Evolutionary conservation across 2,888 invertebrate species (phyloP), one percentile per base, ranked within the genome.

Genomic region (Microctonus hyperodae): DNA sequence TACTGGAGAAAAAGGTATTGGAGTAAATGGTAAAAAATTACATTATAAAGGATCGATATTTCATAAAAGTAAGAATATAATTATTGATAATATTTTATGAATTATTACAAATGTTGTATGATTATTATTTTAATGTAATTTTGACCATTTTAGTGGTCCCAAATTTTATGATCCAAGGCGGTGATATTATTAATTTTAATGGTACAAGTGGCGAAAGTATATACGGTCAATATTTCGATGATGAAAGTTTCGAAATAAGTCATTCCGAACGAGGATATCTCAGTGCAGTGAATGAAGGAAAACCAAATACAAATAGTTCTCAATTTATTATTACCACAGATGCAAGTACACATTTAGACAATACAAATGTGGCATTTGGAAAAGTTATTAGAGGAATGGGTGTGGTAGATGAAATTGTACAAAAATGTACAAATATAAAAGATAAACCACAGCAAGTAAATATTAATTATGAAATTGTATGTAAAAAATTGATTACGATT

Each of bases 141-240:
- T 66, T 48, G 5, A 51, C 58, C 31, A 10, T 56, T 57, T 75
- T 87, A 88, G 92, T 95, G 25, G 88, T 96, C 66, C 89, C 93
- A 28, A 91, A 93, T 74, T 97, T 96, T 84, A 96, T 97, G 91
- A 90, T 95, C 75, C 93, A 93, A 87, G 92, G 94, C 64, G 93
- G 93, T 6, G 93, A 94, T 79, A 88, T 94, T 68, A 87, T 90
- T 3, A 88, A 89, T 79, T 90, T 90, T 44, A 90, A 97, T 86
- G 98, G 98, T 0, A 90, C 92, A 1, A 90, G 94, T 44, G 97
- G 98, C 0, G 97, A 97, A 83, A 97, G 97, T 78, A 97, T 98
- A 74, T 98, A 97, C 82, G 98, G 97, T 9, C 87, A 88, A 13
- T 87, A 88, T 59, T 98, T 98, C 84, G 91, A 93, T 74, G 97